Evolutionary conservation across 2,113 vertebrate genomes (phyloP).

Genomic region (Neomonachus schauinslandi): DNA sequence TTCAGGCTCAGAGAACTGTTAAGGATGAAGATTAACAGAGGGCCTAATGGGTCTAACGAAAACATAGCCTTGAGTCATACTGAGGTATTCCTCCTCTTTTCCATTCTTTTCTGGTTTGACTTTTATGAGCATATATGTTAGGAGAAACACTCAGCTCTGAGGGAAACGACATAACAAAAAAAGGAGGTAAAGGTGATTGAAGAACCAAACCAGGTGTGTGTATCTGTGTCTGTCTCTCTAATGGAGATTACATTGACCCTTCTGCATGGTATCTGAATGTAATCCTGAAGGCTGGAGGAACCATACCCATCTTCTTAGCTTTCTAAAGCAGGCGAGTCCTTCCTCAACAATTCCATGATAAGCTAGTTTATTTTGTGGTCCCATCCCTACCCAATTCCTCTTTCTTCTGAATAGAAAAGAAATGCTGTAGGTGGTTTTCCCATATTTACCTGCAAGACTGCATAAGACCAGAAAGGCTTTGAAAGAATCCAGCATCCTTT

Average conservation of each 20-base stretch:
- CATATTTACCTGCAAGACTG: conserved; percentile 97
- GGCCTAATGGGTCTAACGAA: background rate
- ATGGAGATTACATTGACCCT: background rate
- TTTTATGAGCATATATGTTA: background rate
- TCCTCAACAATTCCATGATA: background rate
- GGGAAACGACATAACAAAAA: background rate
- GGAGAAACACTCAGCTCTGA: background rate
- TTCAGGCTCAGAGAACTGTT: background rate
- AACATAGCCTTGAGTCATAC: background rate
- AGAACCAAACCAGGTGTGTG: background rate
- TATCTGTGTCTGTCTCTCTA: background rate
- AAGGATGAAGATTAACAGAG: background rate
- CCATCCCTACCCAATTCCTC: no score
- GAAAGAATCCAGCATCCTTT: conserved; percentile 97
- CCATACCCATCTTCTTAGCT: background rate
- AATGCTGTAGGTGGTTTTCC: background rate
- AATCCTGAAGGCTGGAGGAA: background rate
- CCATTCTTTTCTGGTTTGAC: conserved; percentile 2
- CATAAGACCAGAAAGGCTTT: conserved; percentile 98
- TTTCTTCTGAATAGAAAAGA: background rate
- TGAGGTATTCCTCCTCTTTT: background rate
- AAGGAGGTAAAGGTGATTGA: background rate
- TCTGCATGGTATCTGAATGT: background rate
- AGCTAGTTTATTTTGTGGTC: background rate
- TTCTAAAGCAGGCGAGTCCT: background rate